Conservation (phyloP, 2,888 invertebrate species). For the Orchesellides sinensis region DNA sequence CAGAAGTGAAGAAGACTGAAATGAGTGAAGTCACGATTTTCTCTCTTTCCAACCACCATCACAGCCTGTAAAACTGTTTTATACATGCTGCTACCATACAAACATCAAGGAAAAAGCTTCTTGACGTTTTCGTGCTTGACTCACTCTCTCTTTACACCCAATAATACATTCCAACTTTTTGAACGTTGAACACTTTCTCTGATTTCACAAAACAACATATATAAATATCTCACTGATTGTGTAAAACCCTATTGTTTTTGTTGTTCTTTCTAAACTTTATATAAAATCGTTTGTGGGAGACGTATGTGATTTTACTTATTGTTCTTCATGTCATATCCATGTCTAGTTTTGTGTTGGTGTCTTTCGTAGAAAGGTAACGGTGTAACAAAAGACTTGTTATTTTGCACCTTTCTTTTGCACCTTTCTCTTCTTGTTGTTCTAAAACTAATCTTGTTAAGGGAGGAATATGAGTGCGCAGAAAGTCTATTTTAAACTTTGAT, state of each 20-base stretch:
- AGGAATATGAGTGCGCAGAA: no score
- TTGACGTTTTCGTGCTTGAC: background rate
- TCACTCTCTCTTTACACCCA: background rate
- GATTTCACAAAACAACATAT: background rate
- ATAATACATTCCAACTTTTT: background rate
- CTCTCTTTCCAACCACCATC: background rate
- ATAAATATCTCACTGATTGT: background rate
- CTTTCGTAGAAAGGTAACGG: no score
- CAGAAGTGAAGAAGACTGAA: constrained; percentile 55
- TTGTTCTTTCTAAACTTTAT: background rate
- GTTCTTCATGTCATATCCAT: background rate
- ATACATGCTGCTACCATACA: background rate
- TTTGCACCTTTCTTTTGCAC: no score
- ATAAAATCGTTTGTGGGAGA: background rate
- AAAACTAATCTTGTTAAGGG: no score
- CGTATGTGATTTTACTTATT: background rate
- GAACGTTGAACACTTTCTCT: background rate
- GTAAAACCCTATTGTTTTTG: background rate
- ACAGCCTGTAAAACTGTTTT: background rate
- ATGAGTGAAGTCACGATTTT: constrained; percentile 36
- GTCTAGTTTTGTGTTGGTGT: no score
- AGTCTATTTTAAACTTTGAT: no score
- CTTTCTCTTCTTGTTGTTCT: no score
- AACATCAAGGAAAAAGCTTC: background rate
- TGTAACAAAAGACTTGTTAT: no score